Evolutionary conservation across 2,888 invertebrate genomes (phyloP).

Genomic region (Agriopis marginaria): DNA sequence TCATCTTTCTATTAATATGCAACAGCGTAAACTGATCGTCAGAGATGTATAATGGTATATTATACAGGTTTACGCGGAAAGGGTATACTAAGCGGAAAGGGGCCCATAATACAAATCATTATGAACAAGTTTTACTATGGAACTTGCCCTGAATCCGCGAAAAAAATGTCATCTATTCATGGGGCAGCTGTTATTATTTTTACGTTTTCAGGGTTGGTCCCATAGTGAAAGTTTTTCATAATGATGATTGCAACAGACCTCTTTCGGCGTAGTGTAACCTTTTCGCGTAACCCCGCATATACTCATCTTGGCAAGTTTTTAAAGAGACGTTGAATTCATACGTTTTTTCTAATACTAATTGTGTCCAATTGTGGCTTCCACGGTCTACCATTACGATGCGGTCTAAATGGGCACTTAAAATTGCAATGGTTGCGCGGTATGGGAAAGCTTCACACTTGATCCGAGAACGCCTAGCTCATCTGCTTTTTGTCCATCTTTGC

Average conservation of each 20-base stretch:
- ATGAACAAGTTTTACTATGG: too few species aligned
- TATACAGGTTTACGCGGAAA: too few species aligned
- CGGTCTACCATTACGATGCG: slow-evolving; percentile 13
- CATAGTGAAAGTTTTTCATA: too few species aligned
- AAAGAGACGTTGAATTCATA: slow-evolving; percentile 11
- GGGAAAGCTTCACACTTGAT: slow-evolving; percentile 39
- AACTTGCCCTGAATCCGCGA: too few species aligned
- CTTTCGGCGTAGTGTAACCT: not conserved
- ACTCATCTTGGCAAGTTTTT: slow-evolving; percentile 8
- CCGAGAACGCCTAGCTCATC: slow-evolving; percentile 17
- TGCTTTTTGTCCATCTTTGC: slow-evolving; percentile 29
- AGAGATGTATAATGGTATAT: slow-evolving; percentile 4
- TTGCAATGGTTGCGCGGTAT: slow-evolving; percentile 30
- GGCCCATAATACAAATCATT: too few species aligned
- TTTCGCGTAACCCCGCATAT: too few species aligned
- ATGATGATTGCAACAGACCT: too few species aligned
- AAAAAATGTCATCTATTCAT: too few species aligned
- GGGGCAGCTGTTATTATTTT: too few species aligned
- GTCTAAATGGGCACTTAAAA: slow-evolving; percentile 32
- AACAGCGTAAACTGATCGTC: slow-evolving; percentile 9
- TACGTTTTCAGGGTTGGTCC: too few species aligned
- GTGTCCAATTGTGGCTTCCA: slow-evolving; percentile 21
- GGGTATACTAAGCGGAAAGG: too few species aligned
- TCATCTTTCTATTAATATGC: slow-evolving; percentile 15
- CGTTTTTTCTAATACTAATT: slow-evolving; percentile 20